Base-by-base conservation (phyloP, 1,140 invertebrate species). In the Campoletis sonorensis region DNA sequence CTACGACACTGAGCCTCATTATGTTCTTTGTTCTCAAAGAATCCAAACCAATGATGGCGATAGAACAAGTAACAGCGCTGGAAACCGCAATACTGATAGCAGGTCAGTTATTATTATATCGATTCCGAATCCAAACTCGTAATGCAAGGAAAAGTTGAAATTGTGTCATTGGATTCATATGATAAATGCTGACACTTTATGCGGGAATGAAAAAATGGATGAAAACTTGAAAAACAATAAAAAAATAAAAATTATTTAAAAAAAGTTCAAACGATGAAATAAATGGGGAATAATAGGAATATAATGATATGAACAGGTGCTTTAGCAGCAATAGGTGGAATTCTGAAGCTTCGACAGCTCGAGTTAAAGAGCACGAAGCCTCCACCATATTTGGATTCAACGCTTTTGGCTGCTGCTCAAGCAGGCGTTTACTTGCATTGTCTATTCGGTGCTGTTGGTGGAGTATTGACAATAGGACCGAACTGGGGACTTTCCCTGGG, bases 1-100 rank as follows among this genome's bases (percentile, higher is more conserved):
- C 97, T 54, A 98, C 97, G 4, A 96, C 98, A 33, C 97, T 98
- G 80, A 96, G 96, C 23, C 94, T 98, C 77, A 98, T 98, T 70
- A 96, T 98, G 92, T 98, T 98, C 91, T 98, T 98, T 91, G 97
- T 98, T 0, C 92, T 97, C 7, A 95, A 96, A 79, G 95, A 95
- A 72, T 94, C 94, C 86, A 93, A 94, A 83, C 89, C 93, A 83
- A 93, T 95, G 58, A 93, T 95, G 84, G 93, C 94, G 21, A 92
- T 92, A 73, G 81, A 90, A 23, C 90, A 91, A 85, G 90, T 91
- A 1, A 91, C 90, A 10, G 88, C 86, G n/a, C 79, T 90, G 21
- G 90, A 91, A 82, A 86, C 89, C 0, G 87, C 87, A 0, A 89
- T 90, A 83, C 86, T 90, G 64, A 79, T 86, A 16, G 85, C 87